A percentile compares a stretch with the other conserved stretches of the same genome.
phyloP scores from a whole-genome alignment of 1,140 invertebrate genomes.

The Tribolium madens region DNA sequence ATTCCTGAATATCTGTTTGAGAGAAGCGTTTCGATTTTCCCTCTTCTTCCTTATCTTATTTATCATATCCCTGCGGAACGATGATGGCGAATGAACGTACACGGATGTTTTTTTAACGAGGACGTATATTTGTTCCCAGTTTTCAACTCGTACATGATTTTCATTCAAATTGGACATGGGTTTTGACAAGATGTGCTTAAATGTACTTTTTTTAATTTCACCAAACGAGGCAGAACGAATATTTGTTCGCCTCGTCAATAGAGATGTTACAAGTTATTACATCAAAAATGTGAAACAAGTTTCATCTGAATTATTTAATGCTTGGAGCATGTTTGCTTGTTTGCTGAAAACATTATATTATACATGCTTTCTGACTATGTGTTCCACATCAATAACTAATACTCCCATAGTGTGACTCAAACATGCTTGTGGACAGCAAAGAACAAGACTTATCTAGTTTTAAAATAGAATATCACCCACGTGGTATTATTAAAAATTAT shows the following conservation, averaged over 20 bases:
- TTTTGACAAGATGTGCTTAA: constrained; percentile 46
- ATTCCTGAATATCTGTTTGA: constrained; percentile 28
- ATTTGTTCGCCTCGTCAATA: not conserved
- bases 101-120: constrained; percentile 41
- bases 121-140: constrained; percentile 34
- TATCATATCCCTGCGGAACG: constrained; percentile 36
- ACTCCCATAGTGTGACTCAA: not conserved
- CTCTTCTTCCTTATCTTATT: constrained; percentile 34
- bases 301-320: constrained; percentile 34
- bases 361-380: constrained; percentile 19
- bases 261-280: constrained; percentile 24
- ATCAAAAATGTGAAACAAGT: constrained; percentile 28
- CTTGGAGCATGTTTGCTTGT: constrained; percentile 6
- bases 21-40: constrained; percentile 10
- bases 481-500: too few relatives aligned
- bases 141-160: constrained; percentile 47
- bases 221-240: not conserved
- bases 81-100: constrained; percentile 26
- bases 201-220: constrained; percentile 22
- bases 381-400: constrained; percentile 16
- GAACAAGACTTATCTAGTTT: too few relatives aligned
- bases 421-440: not conserved
- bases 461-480: too few relatives aligned
- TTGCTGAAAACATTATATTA: constrained; percentile 19
- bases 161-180: constrained; percentile 50